Conservation (phyloP, 2,797 vertebrate genomes). For the Takifugu ocellatus region DNA sequence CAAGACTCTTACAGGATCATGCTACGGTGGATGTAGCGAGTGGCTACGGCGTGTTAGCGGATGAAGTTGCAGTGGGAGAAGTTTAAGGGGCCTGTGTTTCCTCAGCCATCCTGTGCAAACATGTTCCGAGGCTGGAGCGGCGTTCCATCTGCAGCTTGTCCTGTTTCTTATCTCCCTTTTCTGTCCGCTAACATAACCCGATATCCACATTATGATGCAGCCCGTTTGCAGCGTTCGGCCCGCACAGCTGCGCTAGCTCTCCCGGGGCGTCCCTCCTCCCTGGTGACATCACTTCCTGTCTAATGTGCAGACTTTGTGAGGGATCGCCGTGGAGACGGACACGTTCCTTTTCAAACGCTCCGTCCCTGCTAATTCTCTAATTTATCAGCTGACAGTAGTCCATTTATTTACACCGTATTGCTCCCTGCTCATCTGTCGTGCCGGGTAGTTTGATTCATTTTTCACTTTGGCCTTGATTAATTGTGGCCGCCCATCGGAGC, state of each 20-base stretch:
- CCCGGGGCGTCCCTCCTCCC: not conserved
- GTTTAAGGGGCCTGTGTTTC: not conserved
- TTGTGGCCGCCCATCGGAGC: conserved; percentile 26
- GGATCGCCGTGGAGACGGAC: conserved; percentile 1
- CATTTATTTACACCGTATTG: conserved; percentile 22
- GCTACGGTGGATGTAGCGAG: no score
- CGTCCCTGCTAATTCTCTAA: conserved; percentile 14
- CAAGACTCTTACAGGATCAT: no score
- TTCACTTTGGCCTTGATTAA: conserved; percentile 42
- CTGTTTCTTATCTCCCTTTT: conserved; percentile 2
- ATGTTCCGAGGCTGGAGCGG: not conserved
- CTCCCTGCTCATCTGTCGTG: conserved; percentile 15
- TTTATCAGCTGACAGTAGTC: conserved; percentile 30
- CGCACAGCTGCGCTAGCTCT: not conserved
- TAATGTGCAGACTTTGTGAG: not conserved
- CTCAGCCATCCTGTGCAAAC: conserved; percentile 1
- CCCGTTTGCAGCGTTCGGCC: not conserved
- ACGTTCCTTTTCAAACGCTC: conserved; percentile 9
- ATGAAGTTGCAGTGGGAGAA: no score
- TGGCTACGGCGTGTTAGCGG: no score
- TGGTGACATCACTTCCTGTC: no score
- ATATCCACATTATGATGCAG: not conserved
- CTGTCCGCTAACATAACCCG: conserved; percentile 2
- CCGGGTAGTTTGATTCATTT: conserved; percentile 39
- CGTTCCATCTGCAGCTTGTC: conserved; percentile 1